Base-by-base conservation (phyloP, 2,797 vertebrate species). In the Rhabdomys pumilio region DNA sequence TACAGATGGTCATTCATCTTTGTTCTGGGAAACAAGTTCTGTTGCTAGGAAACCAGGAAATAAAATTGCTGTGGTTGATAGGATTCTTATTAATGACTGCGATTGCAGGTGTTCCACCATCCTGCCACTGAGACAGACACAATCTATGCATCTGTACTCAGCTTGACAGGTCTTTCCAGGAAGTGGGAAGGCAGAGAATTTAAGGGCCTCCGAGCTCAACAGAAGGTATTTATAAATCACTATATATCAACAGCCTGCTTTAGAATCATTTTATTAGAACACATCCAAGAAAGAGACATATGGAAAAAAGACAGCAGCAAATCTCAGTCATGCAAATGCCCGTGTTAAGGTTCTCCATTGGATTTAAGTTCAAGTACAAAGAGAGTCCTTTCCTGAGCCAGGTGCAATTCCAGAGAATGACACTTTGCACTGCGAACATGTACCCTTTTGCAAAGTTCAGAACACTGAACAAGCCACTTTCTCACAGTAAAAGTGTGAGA, bases 261-360 rank as follows among this genome's bases (percentile, higher is more conserved):
- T 98, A 97, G 98, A 98, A 98, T 98, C 83, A 98, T 97, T 98
- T 98, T 98, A 98, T 98, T 98, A 98, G 98, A 97, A 98, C 98
- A 98, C 96, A 98, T 98, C 97, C 94, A 96, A 98, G 98, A 97
- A 98, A 97, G 97, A 98, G 97, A 98, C 98, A 98, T 95, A 96
- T 26, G 97, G 96, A 94, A 93, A 94, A 95, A 95, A 98, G 98
- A 98, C 98, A 98, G 97, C 97, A 97, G 98, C 97, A 96, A 88
- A 97, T 98, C 95, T 96, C 84, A 95, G 84, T 98, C 98, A 98
- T 98, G 98, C 98, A 98, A 96, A 98, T 98, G 97, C 98, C 98
- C 97, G 0, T 96, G 87, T 96, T 95, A 97, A 97, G 81, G 80
- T 97, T 97, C 95, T 97, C 97, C 98, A 97, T 95, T 97, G 96